A percentile compares a stretch with the other conserved stretches of the same genome.
Evolutionary conservation across 2,797 vertebrate genomes (phyloP).

Genomic region (Sternarchorhynchus goeldii): DNA sequence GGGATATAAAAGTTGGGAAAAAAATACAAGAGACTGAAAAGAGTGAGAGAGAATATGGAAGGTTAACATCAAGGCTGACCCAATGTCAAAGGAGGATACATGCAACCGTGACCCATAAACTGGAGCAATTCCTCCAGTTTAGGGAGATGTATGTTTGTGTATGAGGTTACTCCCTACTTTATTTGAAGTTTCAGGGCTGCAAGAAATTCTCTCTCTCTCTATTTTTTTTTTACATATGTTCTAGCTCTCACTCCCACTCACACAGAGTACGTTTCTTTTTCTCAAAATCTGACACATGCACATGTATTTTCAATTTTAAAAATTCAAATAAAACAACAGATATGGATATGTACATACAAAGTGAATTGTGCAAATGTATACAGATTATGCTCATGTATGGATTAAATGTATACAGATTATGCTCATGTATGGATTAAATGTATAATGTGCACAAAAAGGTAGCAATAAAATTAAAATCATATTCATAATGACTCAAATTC

Average conservation of each 20-base stretch:
- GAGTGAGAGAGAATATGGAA: no score
- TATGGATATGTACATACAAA: conserved; percentile 76
- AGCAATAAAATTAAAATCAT: conserved; percentile 62
- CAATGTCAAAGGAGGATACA: no score
- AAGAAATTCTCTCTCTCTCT: no score
- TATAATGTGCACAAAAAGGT: conserved; percentile 77
- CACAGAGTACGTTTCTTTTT: conserved; percentile 66
- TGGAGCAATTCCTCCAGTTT: no score
- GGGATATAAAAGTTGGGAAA: no score
- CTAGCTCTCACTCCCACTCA: conserved; percentile 53
- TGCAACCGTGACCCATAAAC: no score
- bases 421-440: conserved; percentile 75
- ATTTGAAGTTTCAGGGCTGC: no score
- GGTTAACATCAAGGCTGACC: no score
- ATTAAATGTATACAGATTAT: conserved; percentile 78
- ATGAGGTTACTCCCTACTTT: no score
- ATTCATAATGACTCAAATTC: conserved; percentile 73
- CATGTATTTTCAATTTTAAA: conserved; percentile 61
- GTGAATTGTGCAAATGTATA: conserved; percentile 82
- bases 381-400: conserved; percentile 77
- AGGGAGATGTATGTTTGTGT: no score
- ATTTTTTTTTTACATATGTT: no score
- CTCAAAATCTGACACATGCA: conserved; percentile 77
- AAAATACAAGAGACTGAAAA: no score
- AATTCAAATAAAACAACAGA: conserved; percentile 72